phyloP scores from a whole-genome alignment of 2,113 vertebrate genomes.

The Colossoma macropomum region DNA sequence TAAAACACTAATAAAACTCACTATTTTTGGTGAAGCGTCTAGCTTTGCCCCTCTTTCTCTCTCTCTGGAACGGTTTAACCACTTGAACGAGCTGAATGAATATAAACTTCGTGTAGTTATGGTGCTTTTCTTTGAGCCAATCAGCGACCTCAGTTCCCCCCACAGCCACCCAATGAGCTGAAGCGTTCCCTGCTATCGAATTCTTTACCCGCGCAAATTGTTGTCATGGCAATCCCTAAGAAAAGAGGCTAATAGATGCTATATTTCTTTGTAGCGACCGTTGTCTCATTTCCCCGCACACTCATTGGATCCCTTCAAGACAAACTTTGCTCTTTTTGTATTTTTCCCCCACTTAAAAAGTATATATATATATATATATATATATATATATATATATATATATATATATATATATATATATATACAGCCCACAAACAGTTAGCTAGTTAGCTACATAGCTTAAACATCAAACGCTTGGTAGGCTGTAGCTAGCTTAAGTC shows the following conservation, averaged over 20 bases:
- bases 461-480: conserved; percentile 58
- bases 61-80: conserved; percentile 76
- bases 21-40: conserved; percentile 34
- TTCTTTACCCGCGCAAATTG: conserved; percentile 98
- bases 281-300: conserved; percentile 45
- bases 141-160: conserved; percentile 97
- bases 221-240: conserved; percentile 92
- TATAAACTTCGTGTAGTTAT: conserved; percentile 93
- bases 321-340: conserved; percentile 20
- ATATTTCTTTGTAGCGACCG: conserved; percentile 65
- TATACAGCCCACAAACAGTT: conserved; percentile 64
- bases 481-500: conserved; percentile 29
- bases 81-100: conserved; percentile 97
- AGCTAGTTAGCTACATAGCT: conserved; percentile 62
- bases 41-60: conserved; percentile 58
- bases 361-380: too few species aligned
- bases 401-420: neutral
- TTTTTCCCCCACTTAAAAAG: too few species aligned
- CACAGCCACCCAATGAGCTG: conserved; percentile 94
- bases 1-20: conserved; percentile 1
- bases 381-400: neutral
- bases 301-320: conserved; percentile 42
- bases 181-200: conserved; percentile 91
- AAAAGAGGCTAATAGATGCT: conserved; percentile 77
- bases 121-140: conserved; percentile 93